A percentile compares a stretch with the other conserved stretches of the same genome.
Evolutionary conservation across 2,113 vertebrate species (phyloP).

Genomic region (Heloderma charlesbogerti): DNA sequence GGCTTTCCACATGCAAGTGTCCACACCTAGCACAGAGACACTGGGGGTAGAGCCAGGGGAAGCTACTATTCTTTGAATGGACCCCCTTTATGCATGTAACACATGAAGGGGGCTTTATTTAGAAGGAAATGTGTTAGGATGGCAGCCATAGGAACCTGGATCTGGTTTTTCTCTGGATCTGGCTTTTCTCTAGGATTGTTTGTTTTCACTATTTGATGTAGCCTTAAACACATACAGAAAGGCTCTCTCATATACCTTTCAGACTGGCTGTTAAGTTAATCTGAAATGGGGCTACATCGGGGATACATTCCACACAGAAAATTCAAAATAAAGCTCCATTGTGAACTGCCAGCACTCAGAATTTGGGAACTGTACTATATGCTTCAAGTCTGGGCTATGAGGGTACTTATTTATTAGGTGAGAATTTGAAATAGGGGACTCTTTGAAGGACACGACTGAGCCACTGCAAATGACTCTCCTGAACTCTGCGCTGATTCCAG

Average conservation of each 20-base stretch:
- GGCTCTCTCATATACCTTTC: neutral
- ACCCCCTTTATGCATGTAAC: neutral
- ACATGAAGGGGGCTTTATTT: neutral
- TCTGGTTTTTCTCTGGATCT: neutral
- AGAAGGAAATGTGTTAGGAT: neutral
- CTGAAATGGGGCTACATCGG: neutral
- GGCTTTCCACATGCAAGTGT: neutral
- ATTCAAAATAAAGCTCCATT: neutral
- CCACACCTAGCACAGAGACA: neutral
- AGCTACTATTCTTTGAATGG: neutral
- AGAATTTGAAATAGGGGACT: neutral
- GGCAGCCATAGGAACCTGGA: neutral
- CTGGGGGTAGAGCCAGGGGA: neutral
- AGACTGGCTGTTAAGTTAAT: neutral
- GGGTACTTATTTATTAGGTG: neutral
- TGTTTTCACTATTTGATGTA: neutral
- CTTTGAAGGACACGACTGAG: neutral
- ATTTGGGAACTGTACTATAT: neutral
- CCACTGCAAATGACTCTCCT: neutral
- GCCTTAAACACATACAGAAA: neutral
- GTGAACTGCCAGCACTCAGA: neutral
- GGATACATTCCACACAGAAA: neutral
- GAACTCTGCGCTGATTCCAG: neutral
- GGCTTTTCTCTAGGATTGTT: too few species aligned
- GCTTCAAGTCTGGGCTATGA: neutral